Evolutionary conservation across 2,113 vertebrate species (phyloP), one percentile per base, ranked within the genome.

Genomic region (Eretmochelys imbricata): DNA sequence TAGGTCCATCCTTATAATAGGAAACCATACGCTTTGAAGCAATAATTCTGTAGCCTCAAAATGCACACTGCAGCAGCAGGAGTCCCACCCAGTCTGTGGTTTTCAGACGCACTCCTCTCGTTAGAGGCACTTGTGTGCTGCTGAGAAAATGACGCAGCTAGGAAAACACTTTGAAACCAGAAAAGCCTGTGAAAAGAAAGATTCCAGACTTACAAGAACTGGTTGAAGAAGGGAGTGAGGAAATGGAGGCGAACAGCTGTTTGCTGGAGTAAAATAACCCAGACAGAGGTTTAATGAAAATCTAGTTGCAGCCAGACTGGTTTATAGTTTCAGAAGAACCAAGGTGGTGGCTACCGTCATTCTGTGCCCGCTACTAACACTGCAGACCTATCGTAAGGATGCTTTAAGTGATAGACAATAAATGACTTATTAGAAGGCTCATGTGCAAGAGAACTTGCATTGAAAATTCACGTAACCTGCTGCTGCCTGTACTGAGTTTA

Each of bases 391-490:
- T 27, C 81, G 22, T 35, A 59, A 80, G 22, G 5, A 24, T 55
- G 17, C 17, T 38, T 80, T 42, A 88, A 86, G 17, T 80, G 42
- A 87, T 0, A 0, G 14, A 2, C 16, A 51, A 87, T 0, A 0
- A 69, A 29, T 31, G 29, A 9, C 35, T 82, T 62, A 50, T 65
- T 2, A 53, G 85, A 46, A 25, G 75, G 29, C 51, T 76, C 54
- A 27, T 11, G 29, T 27, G n/a, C 46, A 50, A n/a, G 29, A 25
- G 22, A 72, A 46, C 87, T 82, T 3, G 27, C 75, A 84, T 65
- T 79, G 22, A 54, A 89, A 79, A 27, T 84, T 65, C 10, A 82
- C 8, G 20, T 59, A 11, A 31, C 1, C 0, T 5, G 13, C 69
- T 80, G 76, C 17, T 24, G 49, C 72, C 16, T 17, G 1, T 1